Percentiles rank a stretch among this genome's conserved stretches.
These are phyloP conservation scores for Tiliacea aurago DNA, from an alignment of 2,888 invertebrate genomes.

Conservation along the genomic window DNA sequence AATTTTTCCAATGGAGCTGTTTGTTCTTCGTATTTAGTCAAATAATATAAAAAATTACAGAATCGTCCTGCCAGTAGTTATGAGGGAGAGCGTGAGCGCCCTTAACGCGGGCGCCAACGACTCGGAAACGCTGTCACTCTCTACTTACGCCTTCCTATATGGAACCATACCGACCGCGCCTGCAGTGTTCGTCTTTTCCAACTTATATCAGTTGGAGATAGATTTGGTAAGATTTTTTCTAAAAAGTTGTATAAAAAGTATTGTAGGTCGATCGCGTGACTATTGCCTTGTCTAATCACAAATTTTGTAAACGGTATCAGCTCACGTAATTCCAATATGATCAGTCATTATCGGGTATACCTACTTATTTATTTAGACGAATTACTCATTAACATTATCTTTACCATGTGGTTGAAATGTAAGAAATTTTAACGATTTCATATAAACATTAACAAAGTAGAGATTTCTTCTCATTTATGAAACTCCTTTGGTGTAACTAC, in stretches of 20 bases:
- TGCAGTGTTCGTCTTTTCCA: slow-evolving; percentile 98
- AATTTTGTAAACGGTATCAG: slow-evolving; percentile 21
- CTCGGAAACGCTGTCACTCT: slow-evolving; percentile 94
- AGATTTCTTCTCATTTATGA: neutral
- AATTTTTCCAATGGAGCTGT: neutral
- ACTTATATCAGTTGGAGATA: slow-evolving; percentile 95
- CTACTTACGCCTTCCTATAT: slow-evolving; percentile 98
- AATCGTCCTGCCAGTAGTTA: slow-evolving; percentile 95
- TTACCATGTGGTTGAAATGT: neutral
- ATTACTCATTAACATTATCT: slow-evolving; percentile 2
- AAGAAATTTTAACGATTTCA: neutral
- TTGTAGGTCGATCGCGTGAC: slow-evolving; percentile 6
- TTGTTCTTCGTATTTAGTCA: neutral
- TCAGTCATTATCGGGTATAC: neutral
- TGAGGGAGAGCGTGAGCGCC: slow-evolving; percentile 95
- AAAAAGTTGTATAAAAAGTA: neutral
- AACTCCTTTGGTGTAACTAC: neutral
- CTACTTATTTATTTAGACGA: neutral
- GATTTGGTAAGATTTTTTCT: slow-evolving; percentile 92
- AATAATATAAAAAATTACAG: slow-evolving; percentile 80
- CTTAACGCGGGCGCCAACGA: slow-evolving; percentile 92
- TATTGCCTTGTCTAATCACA: slow-evolving; percentile 26
- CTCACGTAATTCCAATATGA: neutral
- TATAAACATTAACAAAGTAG: neutral
- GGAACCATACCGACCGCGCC: slow-evolving; percentile 99